A percentile compares a stretch with the other conserved stretches of the same genome.
These are phyloP conservation scores for Martes martes DNA, from an alignment of 2,113 vertebrate genomes.

Conservation along the genomic window DNA sequence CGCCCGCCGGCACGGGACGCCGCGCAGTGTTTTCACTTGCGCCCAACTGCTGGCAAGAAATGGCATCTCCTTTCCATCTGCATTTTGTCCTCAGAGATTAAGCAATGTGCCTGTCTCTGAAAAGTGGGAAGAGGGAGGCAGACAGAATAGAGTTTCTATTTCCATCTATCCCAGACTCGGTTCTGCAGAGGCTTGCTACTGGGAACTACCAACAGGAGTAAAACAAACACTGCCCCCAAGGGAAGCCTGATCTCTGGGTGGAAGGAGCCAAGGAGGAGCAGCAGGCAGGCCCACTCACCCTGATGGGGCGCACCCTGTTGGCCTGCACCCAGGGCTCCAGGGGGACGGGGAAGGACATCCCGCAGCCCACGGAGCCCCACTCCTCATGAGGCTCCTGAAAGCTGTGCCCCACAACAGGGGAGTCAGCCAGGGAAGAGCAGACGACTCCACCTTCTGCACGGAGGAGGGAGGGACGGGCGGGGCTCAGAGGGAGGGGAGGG, in stretches of 20 bases:
- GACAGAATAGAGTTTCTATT: neutral
- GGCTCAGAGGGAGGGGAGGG: neutral
- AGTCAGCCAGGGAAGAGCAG: neutral
- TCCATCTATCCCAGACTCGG: neutral
- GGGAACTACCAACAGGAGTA: neutral
- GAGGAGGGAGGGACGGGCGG: rapidly evolving
- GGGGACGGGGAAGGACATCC: neutral
- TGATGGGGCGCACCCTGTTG: too few relatives aligned
- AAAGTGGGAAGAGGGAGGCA: neutral
- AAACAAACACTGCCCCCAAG: too few relatives aligned
- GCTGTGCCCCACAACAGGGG: neutral
- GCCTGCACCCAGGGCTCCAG: neutral
- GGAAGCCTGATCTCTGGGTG: neutral
- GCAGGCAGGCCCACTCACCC: neutral
- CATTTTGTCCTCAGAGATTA: neutral
- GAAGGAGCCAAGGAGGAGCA: neutral
- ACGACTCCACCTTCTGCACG: neutral
- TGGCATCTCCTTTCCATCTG: neutral
- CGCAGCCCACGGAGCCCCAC: neutral
- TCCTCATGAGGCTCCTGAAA: neutral
- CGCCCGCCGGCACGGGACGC: neutral
- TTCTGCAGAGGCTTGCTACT: neutral
- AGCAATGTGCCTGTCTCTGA: neutral
- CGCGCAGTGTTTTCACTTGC: too few relatives aligned
- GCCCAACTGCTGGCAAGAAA: neutral